These are phyloP conservation scores for Spodoptera littoralis DNA, from an alignment of 2,888 invertebrate genomes.

Conservation along the genomic window DNA sequence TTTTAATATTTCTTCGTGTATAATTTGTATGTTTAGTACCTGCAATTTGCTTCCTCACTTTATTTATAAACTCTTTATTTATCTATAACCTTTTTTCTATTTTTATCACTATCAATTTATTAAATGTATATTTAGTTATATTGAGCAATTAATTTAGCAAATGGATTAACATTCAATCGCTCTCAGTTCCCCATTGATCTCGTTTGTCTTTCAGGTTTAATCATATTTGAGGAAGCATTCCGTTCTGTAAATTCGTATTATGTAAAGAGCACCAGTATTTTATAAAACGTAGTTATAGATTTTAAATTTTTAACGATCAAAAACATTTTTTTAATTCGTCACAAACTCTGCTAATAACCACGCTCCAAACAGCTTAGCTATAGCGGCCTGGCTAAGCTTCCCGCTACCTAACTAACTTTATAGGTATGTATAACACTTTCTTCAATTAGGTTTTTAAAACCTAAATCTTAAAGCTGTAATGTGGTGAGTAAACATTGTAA, in stretches of 20 bases:
- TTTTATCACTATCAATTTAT: constrained; percentile 5
- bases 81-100: neutral
- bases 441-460: constrained; percentile 22
- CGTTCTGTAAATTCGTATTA: constrained; percentile 24
- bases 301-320: constrained; percentile 39
- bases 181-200: constrained; percentile 20
- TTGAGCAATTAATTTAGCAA: constrained; percentile 28
- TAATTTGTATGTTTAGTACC: constrained; percentile 48
- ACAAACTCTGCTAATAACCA: constrained; percentile 63
- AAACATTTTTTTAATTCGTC: constrained; percentile 33
- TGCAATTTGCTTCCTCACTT: constrained; percentile 64
- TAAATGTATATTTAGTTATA: constrained; percentile 2
- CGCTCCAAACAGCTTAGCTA: constrained; percentile 70
- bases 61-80: constrained; percentile 27
- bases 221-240: constrained; percentile 58
- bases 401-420: constrained; percentile 54
- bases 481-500: constrained; percentile 49
- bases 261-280: constrained; percentile 48
- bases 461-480: constrained; percentile 24
- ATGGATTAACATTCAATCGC: constrained; percentile 26
- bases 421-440: constrained; percentile 51
- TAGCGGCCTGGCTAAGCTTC: constrained; percentile 70
- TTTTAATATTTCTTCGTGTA: constrained; percentile 50
- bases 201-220: constrained; percentile 36
- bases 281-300: constrained; percentile 47